Conservation (phyloP, 2,113 vertebrate genomes). For the Turdus rufiventris region DNA sequence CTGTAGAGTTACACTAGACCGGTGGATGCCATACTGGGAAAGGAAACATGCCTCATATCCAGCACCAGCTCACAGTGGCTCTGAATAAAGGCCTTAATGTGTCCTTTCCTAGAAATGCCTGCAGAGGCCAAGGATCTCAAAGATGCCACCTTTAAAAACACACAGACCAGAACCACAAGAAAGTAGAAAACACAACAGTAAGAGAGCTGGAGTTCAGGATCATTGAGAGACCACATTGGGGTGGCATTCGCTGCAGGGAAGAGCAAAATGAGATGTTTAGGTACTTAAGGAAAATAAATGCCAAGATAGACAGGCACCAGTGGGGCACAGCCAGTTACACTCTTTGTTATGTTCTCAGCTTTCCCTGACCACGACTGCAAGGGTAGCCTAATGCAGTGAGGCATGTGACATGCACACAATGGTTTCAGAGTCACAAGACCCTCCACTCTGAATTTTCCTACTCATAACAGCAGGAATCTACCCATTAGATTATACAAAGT, state of each 20-base stretch:
- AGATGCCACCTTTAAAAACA: not conserved
- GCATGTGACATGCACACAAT: not conserved
- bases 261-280: not conserved
- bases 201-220: not conserved
- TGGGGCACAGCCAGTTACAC: not conserved
- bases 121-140: not conserved
- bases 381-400: not conserved
- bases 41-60: not conserved
- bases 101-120: not conserved
- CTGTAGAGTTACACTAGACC: not conserved
- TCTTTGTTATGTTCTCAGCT: not conserved
- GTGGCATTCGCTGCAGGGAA: not conserved
- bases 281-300: not conserved
- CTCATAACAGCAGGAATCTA: not conserved
- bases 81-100: not conserved
- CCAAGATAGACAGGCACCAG: not conserved
- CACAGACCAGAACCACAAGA: not conserved
- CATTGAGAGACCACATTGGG: fast-evolving
- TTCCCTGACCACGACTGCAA: not conserved
- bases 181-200: not conserved
- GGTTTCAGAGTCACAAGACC: not conserved
- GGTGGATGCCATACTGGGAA: fast-evolving
- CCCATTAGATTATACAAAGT: not conserved
- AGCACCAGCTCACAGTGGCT: not conserved
- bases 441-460: not conserved